These are phyloP conservation scores for Heliconius sara DNA, from an alignment of 2,888 invertebrate species.

Conservation along the genomic window DNA sequence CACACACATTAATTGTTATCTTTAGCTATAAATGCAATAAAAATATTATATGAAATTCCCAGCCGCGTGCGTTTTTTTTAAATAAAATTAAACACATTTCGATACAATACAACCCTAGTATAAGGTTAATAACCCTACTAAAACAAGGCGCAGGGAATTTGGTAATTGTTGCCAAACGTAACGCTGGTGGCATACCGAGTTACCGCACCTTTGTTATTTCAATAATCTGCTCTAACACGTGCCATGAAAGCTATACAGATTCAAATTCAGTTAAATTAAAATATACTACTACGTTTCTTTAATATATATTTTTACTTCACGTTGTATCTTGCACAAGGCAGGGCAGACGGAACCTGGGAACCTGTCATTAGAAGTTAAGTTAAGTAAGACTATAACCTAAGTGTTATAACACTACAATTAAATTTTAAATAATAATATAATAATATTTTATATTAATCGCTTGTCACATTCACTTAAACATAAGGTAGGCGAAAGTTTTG, in stretches of 20 bases:
- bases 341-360: too few relatives aligned
- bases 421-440: too few relatives aligned
- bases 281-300: too few relatives aligned
- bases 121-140: slow-evolving; percentile 78
- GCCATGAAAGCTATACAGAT: background rate
- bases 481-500: background rate
- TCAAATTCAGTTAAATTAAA: background rate
- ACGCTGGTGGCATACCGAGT: slow-evolving; percentile 47
- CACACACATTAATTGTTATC: too few relatives aligned
- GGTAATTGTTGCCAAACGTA: slow-evolving; percentile 66
- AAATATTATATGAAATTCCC: background rate
- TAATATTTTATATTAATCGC: background rate
- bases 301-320: too few relatives aligned
- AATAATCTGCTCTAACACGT: background rate
- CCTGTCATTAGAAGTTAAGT: too few relatives aligned
- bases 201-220: slow-evolving; percentile 5
- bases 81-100: slow-evolving; percentile 21
- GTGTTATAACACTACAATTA: too few relatives aligned
- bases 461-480: background rate
- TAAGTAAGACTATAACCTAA: too few relatives aligned
- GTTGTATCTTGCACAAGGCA: too few relatives aligned
- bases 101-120: slow-evolving; percentile 49
- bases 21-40: background rate
- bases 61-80: background rate
- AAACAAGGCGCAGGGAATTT: slow-evolving; percentile 77